phyloP scores from a whole-genome alignment of 2,797 vertebrate genomes.

The Odontamblyopus rebecca region DNA sequence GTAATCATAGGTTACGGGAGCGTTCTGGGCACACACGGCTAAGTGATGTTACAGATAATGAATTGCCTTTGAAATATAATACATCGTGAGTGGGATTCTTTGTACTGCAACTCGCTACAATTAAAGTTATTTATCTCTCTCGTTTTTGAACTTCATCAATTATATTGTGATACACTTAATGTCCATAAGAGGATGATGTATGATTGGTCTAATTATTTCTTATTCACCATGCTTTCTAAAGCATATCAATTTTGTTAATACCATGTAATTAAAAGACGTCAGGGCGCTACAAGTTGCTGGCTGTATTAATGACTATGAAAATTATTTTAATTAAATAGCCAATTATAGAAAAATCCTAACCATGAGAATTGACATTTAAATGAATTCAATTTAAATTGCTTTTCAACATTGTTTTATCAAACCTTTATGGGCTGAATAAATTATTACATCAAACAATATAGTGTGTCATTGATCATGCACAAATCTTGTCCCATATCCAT shows the following conservation, averaged over 20 bases:
- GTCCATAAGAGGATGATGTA: constrained; percentile 97
- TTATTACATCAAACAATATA: constrained; percentile 99
- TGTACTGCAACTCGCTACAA: constrained; percentile 79
- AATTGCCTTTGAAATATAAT: constrained; percentile 78
- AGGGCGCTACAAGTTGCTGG: constrained; percentile 99
- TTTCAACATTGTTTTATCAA: constrained; percentile 99
- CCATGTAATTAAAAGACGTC: constrained; percentile 99
- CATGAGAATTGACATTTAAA: constrained; percentile 99
- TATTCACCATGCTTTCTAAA: constrained; percentile 99
- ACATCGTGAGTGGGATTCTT: constrained; percentile 74
- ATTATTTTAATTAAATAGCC: constrained; percentile 99
- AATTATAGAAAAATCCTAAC: constrained; percentile 99
- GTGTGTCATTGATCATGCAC: constrained; percentile 96
- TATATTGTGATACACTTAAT: constrained; percentile 87
- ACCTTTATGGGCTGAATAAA: constrained; percentile 99
- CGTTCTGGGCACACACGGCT: constrained; percentile 62
- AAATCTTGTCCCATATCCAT: constrained; percentile 83
- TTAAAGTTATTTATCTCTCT: constrained; percentile 86
- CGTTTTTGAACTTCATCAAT: constrained; percentile 84
- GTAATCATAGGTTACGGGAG: constrained; percentile 76
- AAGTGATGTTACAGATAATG: constrained; percentile 74
- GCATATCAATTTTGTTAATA: constrained; percentile 99
- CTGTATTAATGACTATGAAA: constrained; percentile 99
- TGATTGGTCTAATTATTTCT: constrained; percentile 99
- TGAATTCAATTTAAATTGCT: constrained; percentile 99